phyloP scores from a whole-genome alignment of 2,888 invertebrate genomes.

The Tuta absoluta region DNA sequence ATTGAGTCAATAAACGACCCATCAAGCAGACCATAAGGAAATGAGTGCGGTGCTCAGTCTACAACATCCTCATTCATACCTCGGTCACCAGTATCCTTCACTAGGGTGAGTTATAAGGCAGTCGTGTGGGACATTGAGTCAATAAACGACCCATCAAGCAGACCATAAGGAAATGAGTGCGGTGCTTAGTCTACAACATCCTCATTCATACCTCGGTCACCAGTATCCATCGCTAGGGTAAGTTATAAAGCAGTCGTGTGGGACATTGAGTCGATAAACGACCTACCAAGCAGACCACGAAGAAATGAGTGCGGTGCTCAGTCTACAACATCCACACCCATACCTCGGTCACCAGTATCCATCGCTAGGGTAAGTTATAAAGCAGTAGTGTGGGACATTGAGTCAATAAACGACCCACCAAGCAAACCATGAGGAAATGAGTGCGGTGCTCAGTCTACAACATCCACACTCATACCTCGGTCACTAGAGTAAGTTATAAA shows the following conservation, averaged over 20 bases:
- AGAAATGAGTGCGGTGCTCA: constrained; percentile 93
- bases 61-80: constrained; percentile 69
- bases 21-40: constrained; percentile 97
- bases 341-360: constrained; percentile 66
- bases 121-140: constrained; percentile 59
- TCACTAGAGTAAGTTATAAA: constrained; percentile 40
- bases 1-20: constrained; percentile 94
- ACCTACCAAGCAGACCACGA: constrained; percentile 97
- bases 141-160: constrained; percentile 98
- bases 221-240: constrained; percentile 67
- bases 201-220: constrained; percentile 66
- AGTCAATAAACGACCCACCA: constrained; percentile 98
- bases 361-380: constrained; percentile 60
- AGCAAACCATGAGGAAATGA: constrained; percentile 69
- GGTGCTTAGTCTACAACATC: constrained; percentile 84
- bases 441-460: constrained; percentile 48
- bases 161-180: constrained; percentile 98
- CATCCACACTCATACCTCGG: constrained; percentile 69
- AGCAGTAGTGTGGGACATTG: background rate
- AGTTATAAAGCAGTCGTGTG: constrained; percentile 40
- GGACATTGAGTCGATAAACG: constrained; percentile 88
- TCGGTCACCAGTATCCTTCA: constrained; percentile 62
- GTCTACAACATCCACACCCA: constrained; percentile 75
- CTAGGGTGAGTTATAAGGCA: constrained; percentile 59
- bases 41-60: constrained; percentile 91